Evolutionary conservation across 1,140 invertebrate genomes (phyloP).

Genomic region (Drosophila albomicans): DNA sequence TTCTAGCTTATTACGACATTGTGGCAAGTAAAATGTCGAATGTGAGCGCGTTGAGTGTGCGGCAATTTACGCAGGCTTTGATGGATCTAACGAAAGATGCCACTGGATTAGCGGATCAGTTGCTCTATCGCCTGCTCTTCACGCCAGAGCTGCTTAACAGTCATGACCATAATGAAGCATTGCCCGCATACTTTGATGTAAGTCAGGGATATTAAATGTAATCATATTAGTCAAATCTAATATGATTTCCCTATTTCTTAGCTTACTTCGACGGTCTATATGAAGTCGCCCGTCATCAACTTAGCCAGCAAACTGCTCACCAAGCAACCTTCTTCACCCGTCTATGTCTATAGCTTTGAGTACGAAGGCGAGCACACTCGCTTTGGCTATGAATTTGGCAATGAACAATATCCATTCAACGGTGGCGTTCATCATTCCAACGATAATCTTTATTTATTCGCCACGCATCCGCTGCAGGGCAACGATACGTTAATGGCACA

Average conservation of each 20-base stretch:
- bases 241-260: constrained; percentile 10
- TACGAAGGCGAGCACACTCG: constrained; percentile 77
- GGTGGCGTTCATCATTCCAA: constrained; percentile 85
- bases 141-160: constrained; percentile 48
- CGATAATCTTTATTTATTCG: constrained; percentile 84
- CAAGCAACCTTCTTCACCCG: constrained; percentile 34
- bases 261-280: constrained; percentile 56
- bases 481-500: constrained; percentile 75
- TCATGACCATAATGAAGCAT: constrained; percentile 62
- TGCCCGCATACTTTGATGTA: constrained; percentile 78
- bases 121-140: constrained; percentile 63
- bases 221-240: background rate
- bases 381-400: constrained; percentile 83
- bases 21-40: constrained; percentile 40
- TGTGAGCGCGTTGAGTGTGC: constrained; percentile 59
- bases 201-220: constrained; percentile 3
- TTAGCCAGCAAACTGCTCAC: constrained; percentile 54
- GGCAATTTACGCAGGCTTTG: constrained; percentile 59
- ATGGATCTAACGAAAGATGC: constrained; percentile 51
- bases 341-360: constrained; percentile 81
- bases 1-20: constrained; percentile 64
- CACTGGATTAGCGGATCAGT: constrained; percentile 56
- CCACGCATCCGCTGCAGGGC: constrained; percentile 67
- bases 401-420: constrained; percentile 83
- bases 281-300: constrained; percentile 77